These are phyloP conservation scores for Coelinius sp. DNA, from an alignment of 2,888 invertebrate species.

Conservation along the genomic window DNA sequence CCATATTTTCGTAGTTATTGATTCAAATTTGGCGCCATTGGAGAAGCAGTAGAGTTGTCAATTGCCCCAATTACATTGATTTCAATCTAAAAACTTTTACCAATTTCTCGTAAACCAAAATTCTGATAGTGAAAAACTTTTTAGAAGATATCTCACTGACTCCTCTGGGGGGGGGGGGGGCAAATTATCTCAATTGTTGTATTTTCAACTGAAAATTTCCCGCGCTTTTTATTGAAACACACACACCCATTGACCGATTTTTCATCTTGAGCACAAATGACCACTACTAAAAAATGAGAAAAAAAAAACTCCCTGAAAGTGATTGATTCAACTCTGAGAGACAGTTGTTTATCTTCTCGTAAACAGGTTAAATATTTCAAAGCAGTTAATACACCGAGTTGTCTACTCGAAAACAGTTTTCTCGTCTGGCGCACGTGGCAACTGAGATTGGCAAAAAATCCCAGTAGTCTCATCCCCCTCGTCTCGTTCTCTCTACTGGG, in stretches of 20 bases:
- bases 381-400: conserved; percentile 29
- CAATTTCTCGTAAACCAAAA: background rate
- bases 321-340: background rate
- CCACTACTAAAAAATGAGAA: background rate
- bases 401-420: conserved; percentile 39
- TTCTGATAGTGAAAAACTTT: background rate
- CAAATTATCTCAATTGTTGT: background rate
- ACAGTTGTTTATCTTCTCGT: background rate
- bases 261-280: background rate
- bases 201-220: background rate
- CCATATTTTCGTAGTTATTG: background rate
- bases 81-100: background rate
- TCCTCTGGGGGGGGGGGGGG: too few species aligned
- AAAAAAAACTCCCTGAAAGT: background rate
- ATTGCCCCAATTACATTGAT: background rate
- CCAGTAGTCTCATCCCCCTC: background rate
- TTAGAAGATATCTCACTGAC: too few species aligned
- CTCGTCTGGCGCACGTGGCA: conserved; percentile 8
- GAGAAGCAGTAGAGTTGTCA: too few species aligned
- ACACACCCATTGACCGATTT: background rate
- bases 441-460: conserved; percentile 37
- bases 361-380: background rate
- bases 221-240: background rate
- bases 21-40: background rate
- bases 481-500: conserved; percentile 7